phyloP scores from a whole-genome alignment of 2,888 invertebrate species.

The Nomada ferruginata region DNA sequence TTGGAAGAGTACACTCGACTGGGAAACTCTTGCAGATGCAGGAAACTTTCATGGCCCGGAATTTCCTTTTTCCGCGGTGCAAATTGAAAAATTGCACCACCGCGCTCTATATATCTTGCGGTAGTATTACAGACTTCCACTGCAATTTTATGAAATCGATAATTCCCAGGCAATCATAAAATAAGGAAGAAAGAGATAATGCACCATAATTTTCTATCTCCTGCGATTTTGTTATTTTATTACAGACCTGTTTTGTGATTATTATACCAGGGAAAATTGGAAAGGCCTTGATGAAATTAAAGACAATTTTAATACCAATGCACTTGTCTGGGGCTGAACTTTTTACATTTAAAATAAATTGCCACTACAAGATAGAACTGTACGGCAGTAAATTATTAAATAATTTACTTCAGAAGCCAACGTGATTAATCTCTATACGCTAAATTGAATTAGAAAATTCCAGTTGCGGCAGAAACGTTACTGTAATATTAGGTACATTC shows the following conservation, averaged over 20 bases:
- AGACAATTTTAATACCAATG: not conserved
- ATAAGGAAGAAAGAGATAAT: not conserved
- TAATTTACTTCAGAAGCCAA: too few species aligned
- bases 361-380: too few species aligned
- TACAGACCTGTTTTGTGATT: not conserved
- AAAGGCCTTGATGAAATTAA: not conserved
- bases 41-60: constrained; percentile 23
- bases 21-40: constrained; percentile 20
- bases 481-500: too few species aligned
- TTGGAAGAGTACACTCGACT: constrained; percentile 13
- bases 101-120: not conserved
- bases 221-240: not conserved
- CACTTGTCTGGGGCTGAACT: too few species aligned
- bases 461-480: too few species aligned
- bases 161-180: not conserved
- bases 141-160: not conserved
- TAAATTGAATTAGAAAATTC: too few species aligned
- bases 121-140: not conserved
- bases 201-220: not conserved
- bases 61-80: constrained; percentile 20
- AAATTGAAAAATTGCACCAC: constrained; percentile 42
- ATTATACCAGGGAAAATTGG: not conserved
- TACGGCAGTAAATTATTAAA: too few species aligned
- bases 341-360: too few species aligned
- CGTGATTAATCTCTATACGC: too few species aligned